phyloP scores from a whole-genome alignment of 2,113 vertebrate species.

The Sakesphorus luctuosus region DNA sequence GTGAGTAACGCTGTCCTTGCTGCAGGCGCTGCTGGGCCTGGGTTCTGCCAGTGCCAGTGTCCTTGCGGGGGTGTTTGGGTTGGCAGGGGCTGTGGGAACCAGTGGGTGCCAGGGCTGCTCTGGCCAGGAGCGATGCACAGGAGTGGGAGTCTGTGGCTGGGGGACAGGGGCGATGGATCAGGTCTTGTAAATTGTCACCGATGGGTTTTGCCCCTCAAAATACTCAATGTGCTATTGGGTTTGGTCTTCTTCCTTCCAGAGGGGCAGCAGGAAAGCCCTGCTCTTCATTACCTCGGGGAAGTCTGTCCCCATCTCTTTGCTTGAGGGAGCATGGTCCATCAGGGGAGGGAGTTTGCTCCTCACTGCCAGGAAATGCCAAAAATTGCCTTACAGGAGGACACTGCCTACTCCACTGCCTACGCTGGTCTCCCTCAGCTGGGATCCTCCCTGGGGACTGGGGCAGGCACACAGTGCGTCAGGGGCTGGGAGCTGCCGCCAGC shows the following conservation, averaged over 20 bases:
- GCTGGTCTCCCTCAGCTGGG: background rate
- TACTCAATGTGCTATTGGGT: background rate
- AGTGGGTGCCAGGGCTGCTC: rapidly evolving
- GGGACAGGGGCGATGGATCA: background rate
- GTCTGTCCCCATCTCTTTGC: background rate
- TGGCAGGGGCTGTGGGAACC: background rate
- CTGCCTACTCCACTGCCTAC: background rate
- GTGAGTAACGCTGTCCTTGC: slow-evolving; percentile 77
- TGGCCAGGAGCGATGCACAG: rapidly evolving
- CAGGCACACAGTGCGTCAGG: background rate
- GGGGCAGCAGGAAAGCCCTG: background rate
- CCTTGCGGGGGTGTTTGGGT: background rate
- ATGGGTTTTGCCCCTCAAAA: background rate
- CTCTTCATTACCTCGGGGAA: rapidly evolving
- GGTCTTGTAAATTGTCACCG: rapidly evolving
- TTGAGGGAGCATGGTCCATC: rapidly evolving
- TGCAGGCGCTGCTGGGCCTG: rapidly evolving
- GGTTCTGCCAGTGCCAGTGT: background rate
- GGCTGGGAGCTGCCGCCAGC: background rate
- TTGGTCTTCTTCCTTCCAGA: background rate
- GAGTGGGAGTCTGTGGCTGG: background rate
- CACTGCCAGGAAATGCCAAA: background rate
- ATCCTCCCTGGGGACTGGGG: background rate
- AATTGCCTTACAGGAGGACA: background rate
- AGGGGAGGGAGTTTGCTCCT: background rate